Evolutionary conservation across 2,113 vertebrate genomes (phyloP).

Genomic region (western clawed frog (Xenopus tropicalis)): DNA sequence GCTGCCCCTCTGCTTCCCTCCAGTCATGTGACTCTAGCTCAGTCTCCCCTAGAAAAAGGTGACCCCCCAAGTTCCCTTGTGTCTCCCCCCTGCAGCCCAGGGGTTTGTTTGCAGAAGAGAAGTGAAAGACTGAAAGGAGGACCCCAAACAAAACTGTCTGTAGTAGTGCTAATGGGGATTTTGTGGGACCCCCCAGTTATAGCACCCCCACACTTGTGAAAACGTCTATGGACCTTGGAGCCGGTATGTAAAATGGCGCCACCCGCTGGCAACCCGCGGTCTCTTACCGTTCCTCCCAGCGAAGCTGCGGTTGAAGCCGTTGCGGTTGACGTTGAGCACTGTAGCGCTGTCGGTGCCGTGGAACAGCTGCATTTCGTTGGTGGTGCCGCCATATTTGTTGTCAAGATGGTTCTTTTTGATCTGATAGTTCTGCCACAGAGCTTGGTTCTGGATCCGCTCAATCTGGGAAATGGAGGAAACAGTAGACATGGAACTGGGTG

Average conservation of each 20-base stretch:
- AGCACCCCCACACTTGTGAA: too few species aligned
- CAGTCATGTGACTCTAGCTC: too few species aligned
- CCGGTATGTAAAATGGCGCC: too few species aligned
- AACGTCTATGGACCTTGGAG: too few species aligned
- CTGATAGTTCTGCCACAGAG: slow-evolving; percentile 77
- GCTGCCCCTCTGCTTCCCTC: too few species aligned
- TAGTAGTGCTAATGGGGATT: too few species aligned
- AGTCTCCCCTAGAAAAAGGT: too few species aligned
- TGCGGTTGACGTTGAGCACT: slow-evolving; percentile 60
- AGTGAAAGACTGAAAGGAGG: too few species aligned
- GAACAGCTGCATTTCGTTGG: slow-evolving; percentile 76
- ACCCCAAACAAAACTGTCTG: too few species aligned
- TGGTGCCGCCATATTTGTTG: slow-evolving; percentile 64
- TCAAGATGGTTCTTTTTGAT: slow-evolving; percentile 72
- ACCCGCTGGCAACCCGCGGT: not conserved
- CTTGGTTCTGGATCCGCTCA: slow-evolving; percentile 75
- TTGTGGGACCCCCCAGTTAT: not conserved
- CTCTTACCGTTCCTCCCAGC: slow-evolving; percentile 76
- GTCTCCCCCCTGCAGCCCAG: too few species aligned
- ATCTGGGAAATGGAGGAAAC: slow-evolving; percentile 64
- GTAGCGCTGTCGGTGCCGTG: slow-evolving; percentile 70
- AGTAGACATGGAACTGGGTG: not conserved
- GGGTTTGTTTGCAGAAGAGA: too few species aligned
- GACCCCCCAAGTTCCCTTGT: too few species aligned
- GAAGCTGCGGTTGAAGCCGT: slow-evolving; percentile 83